phyloP scores from a whole-genome alignment of 2,113 vertebrate species.

The Lepus americanus region DNA sequence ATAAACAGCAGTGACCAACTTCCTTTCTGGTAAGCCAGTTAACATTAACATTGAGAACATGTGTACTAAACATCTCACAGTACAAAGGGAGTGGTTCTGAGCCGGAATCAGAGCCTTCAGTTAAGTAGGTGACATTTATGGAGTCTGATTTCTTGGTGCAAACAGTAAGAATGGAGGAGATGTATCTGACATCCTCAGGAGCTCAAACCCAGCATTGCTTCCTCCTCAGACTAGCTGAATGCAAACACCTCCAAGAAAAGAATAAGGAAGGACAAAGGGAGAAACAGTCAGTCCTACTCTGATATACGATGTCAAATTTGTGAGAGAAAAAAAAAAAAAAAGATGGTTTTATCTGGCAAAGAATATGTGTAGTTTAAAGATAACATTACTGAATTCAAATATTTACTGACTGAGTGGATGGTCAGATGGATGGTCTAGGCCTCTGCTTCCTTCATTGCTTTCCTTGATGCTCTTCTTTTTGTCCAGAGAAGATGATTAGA shows the following conservation, averaged over 20 bases:
- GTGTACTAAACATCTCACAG: neutral
- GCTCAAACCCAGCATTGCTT: neutral
- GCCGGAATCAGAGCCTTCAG: neutral
- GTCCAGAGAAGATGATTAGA: neutral
- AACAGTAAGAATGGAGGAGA: neutral
- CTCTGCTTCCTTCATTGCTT: neutral
- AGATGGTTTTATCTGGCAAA: neutral
- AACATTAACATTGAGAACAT: neutral
- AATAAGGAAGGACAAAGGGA: neutral
- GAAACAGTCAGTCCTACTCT: neutral
- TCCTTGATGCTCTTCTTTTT: neutral
- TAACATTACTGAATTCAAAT: neutral
- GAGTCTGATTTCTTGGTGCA: neutral
- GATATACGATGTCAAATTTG: neutral
- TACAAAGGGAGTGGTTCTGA: neutral
- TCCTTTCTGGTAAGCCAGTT: neutral
- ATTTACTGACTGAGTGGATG: neutral
- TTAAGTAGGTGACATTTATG: neutral
- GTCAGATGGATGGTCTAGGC: neutral
- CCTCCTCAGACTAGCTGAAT: neutral
- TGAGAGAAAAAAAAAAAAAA: constrained; percentile 53
- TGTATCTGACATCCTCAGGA: neutral
- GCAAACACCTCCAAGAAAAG: neutral
- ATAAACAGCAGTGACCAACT: neutral
- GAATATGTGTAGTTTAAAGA: neutral